Evolutionary conservation across 2,797 vertebrate genomes (phyloP), one percentile per base, ranked within the genome.

Genomic region (Eurystomus glaucurus): DNA sequence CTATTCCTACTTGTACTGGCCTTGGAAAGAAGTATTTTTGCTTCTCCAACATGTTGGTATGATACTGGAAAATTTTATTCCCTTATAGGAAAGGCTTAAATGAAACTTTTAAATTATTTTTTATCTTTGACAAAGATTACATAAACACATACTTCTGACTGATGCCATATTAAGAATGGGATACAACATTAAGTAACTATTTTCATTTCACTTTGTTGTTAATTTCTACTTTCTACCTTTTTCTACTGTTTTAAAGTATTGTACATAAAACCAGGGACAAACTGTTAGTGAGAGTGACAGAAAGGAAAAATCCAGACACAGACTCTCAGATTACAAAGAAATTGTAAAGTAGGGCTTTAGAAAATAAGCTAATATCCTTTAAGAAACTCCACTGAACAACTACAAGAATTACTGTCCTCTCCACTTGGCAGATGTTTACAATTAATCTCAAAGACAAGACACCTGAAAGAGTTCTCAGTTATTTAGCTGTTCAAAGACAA

Each of bases 401-500:
- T 35, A 37, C 39, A 84, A 60, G 71, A 76, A 66, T 66, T 71
- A 46, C 45, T 39, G 23, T 80, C 71, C 61, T 66, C 68, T 79
- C 15, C 41, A 80, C 33, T 2, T 80, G 57, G 55, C 60, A 94
- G 52, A 90, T 58, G 37, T 87, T 96, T 61, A 65, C 54, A 90
- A 90, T 81, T 75, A 58, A 91, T 89, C 81, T 89, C 78, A 74
- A 85, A 64, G 70, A 87, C 31, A 79, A 70, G 65, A 45, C 70
- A 84, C 51, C 50, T 92, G 70, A 94, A 65, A 87, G 86, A 81
- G 46, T 69, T 61, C 57, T 78, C 88, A 68, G 72, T 78, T 86
- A 87, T 65, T 90, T 23, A 62, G 77, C 84, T 93, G 62, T 83
- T 94, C 46, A 55, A 92, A 94, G 81, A 74, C 74, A 71, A 88